Evolutionary conservation across 2,797 vertebrate genomes (phyloP).

Genomic region (Danio jaintianensis): DNA sequence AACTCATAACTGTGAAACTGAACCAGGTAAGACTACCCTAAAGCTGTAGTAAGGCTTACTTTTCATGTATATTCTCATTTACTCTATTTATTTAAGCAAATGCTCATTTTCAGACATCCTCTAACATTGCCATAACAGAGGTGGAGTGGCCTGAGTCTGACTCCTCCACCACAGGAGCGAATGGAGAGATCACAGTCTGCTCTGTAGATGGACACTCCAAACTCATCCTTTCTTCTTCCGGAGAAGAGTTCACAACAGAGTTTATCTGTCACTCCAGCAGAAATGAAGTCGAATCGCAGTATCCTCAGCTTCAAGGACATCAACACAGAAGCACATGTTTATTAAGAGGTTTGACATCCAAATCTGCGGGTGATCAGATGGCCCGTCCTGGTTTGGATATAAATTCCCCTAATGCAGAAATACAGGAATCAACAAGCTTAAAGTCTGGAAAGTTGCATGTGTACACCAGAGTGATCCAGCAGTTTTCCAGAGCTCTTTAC

Average conservation of each 20-base stretch:
- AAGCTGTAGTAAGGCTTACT: neutral
- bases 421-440: neutral
- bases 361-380: neutral
- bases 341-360: neutral
- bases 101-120: slow-evolving; percentile 60
- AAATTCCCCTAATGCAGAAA: neutral
- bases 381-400: neutral
- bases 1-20: slow-evolving; percentile 69
- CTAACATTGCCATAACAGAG: slow-evolving; percentile 70
- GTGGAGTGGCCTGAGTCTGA: slow-evolving; percentile 80
- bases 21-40: slow-evolving; percentile 11
- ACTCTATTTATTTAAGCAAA: neutral
- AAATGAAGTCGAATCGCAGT: slow-evolving; percentile 37
- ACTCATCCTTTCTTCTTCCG: slow-evolving; percentile 80
- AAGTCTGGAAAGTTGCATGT: slow-evolving; percentile 59
- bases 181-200: slow-evolving; percentile 72
- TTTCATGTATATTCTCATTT: neutral
- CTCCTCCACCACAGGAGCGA: slow-evolving; percentile 55
- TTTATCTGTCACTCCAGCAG: slow-evolving; percentile 86
- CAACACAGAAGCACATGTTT: slow-evolving; percentile 23
- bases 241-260: slow-evolving; percentile 84
- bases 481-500: slow-evolving; percentile 77
- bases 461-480: slow-evolving; percentile 81
- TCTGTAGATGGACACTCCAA: slow-evolving; percentile 81
- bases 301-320: slow-evolving; percentile 7